Conservation (phyloP, 2,888 invertebrate species). For the Oscheius sp. region DNA sequence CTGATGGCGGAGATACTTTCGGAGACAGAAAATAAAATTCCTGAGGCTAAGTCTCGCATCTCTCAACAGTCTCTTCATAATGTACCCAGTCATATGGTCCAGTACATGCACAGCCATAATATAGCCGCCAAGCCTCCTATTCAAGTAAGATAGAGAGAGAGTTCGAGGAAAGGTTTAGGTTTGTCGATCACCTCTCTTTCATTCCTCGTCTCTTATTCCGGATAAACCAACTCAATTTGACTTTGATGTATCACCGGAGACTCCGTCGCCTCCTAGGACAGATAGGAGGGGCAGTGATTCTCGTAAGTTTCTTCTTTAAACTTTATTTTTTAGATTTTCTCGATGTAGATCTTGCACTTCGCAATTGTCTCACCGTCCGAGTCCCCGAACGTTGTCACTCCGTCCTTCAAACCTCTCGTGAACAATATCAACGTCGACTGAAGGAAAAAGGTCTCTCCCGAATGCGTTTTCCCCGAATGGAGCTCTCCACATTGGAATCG, state of each 20-base stretch:
- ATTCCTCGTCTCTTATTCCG: constrained; percentile 54
- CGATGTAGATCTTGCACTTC: constrained; percentile 43
- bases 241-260: constrained; percentile 46
- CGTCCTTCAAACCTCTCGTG: constrained; percentile 51
- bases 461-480: constrained; percentile 43
- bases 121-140: constrained; percentile 59
- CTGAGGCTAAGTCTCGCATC: constrained; percentile 45
- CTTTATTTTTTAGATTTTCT: constrained; percentile 40
- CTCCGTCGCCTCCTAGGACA: constrained; percentile 38
- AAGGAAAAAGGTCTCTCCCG: constrained; percentile 45
- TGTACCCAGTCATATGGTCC: constrained; percentile 53
- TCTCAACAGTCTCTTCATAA: constrained; percentile 43
- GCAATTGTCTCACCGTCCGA: constrained; percentile 45
- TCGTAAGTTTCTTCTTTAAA: constrained; percentile 34
- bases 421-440: constrained; percentile 53
- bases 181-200: constrained; percentile 57
- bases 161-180: constrained; percentile 33
- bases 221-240: constrained; percentile 55
- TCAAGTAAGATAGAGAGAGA: constrained; percentile 35
- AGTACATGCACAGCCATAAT: constrained; percentile 51
- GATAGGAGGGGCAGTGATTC: constrained; percentile 51
- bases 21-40: constrained; percentile 40
- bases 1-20: constrained; percentile 47
- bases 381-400: constrained; percentile 55
- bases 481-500: constrained; percentile 40